Conservation (phyloP, 2,113 vertebrate genomes). For the Macroglossus sobrinus region DNA sequence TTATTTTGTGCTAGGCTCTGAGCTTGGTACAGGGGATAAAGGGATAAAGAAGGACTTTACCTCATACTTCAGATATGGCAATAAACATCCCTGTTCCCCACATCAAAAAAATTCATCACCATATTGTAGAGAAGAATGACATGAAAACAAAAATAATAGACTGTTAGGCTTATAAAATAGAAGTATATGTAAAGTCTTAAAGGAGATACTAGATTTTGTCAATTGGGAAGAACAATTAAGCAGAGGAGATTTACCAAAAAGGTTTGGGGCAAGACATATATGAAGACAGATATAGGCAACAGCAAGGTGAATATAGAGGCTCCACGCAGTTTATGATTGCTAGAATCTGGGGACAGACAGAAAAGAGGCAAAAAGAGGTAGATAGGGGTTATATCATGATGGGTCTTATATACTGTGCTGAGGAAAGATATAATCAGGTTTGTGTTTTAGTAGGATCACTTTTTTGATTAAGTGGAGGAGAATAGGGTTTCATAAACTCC, state of each 20-base stretch:
- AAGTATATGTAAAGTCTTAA: not conserved
- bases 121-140: not conserved
- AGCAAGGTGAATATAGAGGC: not conserved
- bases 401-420: not conserved
- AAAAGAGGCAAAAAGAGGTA: not conserved
- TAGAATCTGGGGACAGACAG: not conserved
- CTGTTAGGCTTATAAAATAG: not conserved
- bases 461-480: not conserved
- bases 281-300: not conserved
- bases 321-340: not conserved
- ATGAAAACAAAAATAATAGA: not conserved
- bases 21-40: not conserved
- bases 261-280: not conserved
- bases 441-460: not conserved
- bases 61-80: not conserved
- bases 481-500: not conserved
- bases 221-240: not conserved
- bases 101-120: not conserved
- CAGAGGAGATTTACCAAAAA: not conserved
- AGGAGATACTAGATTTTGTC: not conserved
- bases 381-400: not conserved
- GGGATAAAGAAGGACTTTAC: not conserved
- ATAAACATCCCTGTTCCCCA: not conserved
- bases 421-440: not conserved
- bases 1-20: not conserved